Evolutionary conservation across 2,113 vertebrate genomes (phyloP).

Genomic region (Fukomys damarensis): DNA sequence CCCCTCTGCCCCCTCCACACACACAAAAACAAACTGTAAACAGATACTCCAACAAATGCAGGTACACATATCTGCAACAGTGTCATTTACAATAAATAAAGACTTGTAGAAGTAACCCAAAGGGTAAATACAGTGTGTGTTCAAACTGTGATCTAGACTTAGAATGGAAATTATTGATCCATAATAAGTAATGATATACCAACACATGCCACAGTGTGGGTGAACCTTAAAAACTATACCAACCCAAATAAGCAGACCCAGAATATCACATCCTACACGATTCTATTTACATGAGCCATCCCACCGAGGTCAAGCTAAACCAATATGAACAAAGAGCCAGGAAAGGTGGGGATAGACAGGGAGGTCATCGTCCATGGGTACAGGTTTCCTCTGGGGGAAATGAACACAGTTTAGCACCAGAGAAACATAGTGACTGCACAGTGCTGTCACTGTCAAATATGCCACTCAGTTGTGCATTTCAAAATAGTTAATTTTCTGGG

Average conservation of each 20-base stretch:
- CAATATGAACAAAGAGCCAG: background rate
- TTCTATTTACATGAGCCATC: background rate
- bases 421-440: accelerated
- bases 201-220: accelerated
- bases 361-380: too few species aligned
- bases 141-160: background rate
- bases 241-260: background rate
- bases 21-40: background rate
- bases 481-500: background rate
- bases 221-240: background rate
- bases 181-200: background rate
- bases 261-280: accelerated
- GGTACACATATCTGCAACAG: accelerated
- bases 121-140: background rate
- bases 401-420: background rate
- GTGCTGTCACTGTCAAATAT: background rate
- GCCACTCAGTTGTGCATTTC: background rate
- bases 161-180: background rate
- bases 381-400: background rate
- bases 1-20: too few species aligned
- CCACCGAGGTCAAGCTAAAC: background rate
- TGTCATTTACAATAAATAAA: background rate
- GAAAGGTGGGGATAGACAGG: accelerated
- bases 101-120: background rate
- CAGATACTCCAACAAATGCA: background rate